A percentile compares a stretch with the other conserved stretches of the same genome.
phyloP scores from a whole-genome alignment of 2,113 vertebrate genomes.

The Menidia beryllina region DNA sequence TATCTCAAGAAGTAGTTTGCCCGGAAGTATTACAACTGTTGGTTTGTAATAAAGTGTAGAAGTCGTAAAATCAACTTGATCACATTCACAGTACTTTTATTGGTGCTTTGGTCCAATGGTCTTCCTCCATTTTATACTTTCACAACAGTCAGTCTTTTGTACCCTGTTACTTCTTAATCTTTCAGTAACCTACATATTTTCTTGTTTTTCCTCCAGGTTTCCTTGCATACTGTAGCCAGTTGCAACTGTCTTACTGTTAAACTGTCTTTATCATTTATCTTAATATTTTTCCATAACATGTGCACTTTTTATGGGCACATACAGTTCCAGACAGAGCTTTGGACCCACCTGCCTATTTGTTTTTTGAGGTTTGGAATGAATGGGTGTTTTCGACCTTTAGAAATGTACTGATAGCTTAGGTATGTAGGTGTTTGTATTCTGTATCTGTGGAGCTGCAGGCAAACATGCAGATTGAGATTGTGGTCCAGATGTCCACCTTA shows the following conservation, averaged over 20 bases:
- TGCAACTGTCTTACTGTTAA: neutral
- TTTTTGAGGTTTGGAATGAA: neutral
- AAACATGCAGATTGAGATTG: slow-evolving; percentile 7
- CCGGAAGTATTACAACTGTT: too few species aligned
- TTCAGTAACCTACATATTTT: neutral
- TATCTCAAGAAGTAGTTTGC: too few species aligned
- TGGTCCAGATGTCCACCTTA: neutral
- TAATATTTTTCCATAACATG: neutral
- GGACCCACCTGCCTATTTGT: neutral
- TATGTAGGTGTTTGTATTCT: neutral
- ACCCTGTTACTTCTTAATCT: neutral
- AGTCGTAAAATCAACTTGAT: neutral
- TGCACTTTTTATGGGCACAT: neutral
- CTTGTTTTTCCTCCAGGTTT: neutral
- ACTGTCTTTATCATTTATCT: neutral
- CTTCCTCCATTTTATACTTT: neutral
- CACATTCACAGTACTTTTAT: neutral
- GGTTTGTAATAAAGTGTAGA: neutral
- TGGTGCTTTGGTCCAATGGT: neutral
- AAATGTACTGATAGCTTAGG: slow-evolving; percentile 20
- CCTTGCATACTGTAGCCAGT: neutral
- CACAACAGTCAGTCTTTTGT: neutral
- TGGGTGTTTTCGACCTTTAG: neutral
- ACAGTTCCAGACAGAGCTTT: slow-evolving; percentile 3
- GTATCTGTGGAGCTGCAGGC: slow-evolving; percentile 20